These are phyloP conservation scores for Galleria mellonella DNA, from an alignment of 1,140 invertebrate species.

Conservation along the genomic window DNA sequence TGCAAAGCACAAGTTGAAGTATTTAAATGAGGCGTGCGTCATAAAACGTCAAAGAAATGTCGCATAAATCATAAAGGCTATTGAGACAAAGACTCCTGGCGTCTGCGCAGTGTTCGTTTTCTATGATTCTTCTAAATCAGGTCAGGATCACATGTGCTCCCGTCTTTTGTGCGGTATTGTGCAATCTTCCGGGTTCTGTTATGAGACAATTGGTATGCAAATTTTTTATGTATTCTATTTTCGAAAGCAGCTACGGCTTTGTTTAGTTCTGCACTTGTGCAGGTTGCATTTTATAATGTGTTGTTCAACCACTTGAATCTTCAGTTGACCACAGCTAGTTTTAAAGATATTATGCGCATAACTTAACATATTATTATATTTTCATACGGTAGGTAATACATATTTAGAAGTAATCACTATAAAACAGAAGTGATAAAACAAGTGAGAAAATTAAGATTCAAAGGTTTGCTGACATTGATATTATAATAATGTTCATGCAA, in stretches of 20 bases:
- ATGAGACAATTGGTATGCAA: constrained; percentile 32
- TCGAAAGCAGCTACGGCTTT: background rate
- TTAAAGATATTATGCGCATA: too few relatives aligned
- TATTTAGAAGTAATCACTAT: too few relatives aligned
- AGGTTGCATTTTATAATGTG: too few relatives aligned
- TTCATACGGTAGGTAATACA: too few relatives aligned
- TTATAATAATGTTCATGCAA: too few relatives aligned
- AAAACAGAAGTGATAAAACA: too few relatives aligned
- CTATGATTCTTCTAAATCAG: constrained; percentile 52
- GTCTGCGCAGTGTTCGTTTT: constrained; percentile 41
- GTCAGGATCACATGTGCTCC: constrained; percentile 71
- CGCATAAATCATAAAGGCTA: constrained; percentile 67
- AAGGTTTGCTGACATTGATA: too few relatives aligned
- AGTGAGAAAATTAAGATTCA: too few relatives aligned
- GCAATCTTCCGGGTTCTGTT: constrained; percentile 63
- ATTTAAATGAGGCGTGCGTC: constrained; percentile 70
- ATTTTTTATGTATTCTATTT: constrained; percentile 31
- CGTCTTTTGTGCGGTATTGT: constrained; percentile 46
- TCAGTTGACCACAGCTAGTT: too few relatives aligned
- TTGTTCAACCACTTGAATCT: too few relatives aligned
- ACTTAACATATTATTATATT: too few relatives aligned
- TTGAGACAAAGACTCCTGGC: constrained; percentile 53
- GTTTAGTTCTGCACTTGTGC: too few relatives aligned
- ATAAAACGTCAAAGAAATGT: constrained; percentile 67
- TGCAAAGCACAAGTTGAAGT: constrained; percentile 63